Base-by-base conservation (phyloP, 2,113 vertebrate species). In the Coturnix japonica region DNA sequence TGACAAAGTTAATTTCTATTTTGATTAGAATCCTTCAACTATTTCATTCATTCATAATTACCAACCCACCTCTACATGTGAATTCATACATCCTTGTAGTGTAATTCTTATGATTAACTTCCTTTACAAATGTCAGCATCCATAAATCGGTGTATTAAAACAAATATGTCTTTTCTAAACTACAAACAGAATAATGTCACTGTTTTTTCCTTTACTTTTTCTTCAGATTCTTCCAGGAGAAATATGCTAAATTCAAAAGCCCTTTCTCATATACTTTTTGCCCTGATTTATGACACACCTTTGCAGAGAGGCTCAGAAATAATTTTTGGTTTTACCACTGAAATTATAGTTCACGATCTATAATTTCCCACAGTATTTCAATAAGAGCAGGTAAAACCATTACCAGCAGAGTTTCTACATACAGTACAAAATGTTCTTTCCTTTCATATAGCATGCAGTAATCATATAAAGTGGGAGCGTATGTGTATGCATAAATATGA, bases 321-420 rank as follows among this genome's bases (percentile, higher is more conserved):
- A 93, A 88, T 63, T 93, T 95, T 81, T 54, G 77, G 26, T 23
- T 94, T 93, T 93, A 88, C 75, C 66, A 88, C 57, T 84, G 67
- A 84, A 96, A 92, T 94, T 85, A 72, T 44, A 74, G 73, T 53
- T 85, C 65, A 71, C 12, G 66, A 92, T 93, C 92, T 56, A 31
- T 91, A 92, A 92, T 91, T 89, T 96, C 56, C 76, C 77, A 82
- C 14, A 91, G 51, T 80, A 93, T 84, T 90, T 94, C 85, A 88
- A 41, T 81, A 78, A 21, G 65, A 91, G 21, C 65, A 72, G 79
- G 57, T 93, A 90, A 88, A 93, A 78, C 60, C 71, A 39, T 83
- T 89, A 88, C 44, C 78, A 56, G 28, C 9, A 51, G 57, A 76
- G 10, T 84, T 88, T 94, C 72, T 47, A 26, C 51, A 70, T 19